phyloP scores from a whole-genome alignment of 2,113 vertebrate species.

The Nanorana parkeri region DNA sequence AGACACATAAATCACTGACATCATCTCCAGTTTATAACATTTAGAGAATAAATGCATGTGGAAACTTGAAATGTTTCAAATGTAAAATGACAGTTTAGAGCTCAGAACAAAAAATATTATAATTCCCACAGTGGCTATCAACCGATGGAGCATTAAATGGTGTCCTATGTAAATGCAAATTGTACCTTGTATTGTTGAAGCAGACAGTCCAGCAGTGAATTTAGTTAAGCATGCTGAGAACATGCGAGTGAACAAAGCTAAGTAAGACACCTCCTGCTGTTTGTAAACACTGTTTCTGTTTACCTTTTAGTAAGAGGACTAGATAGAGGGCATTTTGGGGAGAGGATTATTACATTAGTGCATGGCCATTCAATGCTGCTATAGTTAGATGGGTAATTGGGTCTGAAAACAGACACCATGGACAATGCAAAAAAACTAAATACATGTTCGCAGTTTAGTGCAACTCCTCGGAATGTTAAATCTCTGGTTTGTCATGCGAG shows the following conservation, averaged over 20 bases:
- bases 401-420: not conserved
- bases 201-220: constrained; percentile 48
- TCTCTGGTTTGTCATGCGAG: no score
- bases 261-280: constrained; percentile 65
- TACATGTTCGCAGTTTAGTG: no score
- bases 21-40: no score
- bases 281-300: constrained; percentile 65
- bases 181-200: constrained; percentile 61
- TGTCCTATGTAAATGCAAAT: constrained; percentile 56
- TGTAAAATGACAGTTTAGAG: not conserved
- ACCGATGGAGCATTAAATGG: constrained; percentile 54
- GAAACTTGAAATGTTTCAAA: no score
- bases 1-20: not conserved
- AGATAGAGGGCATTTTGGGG: constrained; percentile 64
- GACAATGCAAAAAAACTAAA: constrained; percentile 58
- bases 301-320: constrained; percentile 46
- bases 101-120: constrained; percentile 13
- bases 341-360: constrained; percentile 68
- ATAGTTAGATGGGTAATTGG: no score
- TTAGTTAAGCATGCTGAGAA: constrained; percentile 64
- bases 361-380: constrained; percentile 57
- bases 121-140: constrained; percentile 60
- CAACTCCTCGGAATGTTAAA: no score
- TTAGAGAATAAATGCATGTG: no score
- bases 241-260: constrained; percentile 69